Conservation (phyloP, 1,140 invertebrate species). For the Trichonephila clavipes region DNA sequence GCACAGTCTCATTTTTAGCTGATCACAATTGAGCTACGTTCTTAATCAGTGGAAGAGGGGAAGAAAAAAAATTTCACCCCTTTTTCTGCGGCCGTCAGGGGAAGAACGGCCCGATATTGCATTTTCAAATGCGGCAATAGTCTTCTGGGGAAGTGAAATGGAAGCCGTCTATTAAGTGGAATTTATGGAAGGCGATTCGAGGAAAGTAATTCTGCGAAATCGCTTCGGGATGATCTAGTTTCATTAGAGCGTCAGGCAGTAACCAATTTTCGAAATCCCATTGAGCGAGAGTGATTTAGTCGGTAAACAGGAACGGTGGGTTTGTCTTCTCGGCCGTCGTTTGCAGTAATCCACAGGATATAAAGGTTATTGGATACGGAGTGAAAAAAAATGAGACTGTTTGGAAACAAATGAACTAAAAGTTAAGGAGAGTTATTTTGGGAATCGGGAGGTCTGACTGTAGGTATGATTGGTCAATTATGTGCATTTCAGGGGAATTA, state of each 20-base stretch:
- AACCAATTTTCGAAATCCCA: conserved; percentile 29
- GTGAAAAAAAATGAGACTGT: background rate
- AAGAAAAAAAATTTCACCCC: background rate
- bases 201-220: conserved; percentile 3
- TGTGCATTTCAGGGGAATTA: no score
- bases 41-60: background rate
- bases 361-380: background rate
- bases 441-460: no score
- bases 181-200: conserved; percentile 7
- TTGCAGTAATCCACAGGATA: background rate
- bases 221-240: conserved; percentile 15
- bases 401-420: background rate
- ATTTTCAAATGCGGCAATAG: conserved; percentile 12
- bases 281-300: conserved; percentile 7
- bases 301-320: background rate
- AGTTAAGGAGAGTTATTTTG: background rate
- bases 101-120: background rate
- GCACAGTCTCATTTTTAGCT: background rate
- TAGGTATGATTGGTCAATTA: no score
- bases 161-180: conserved; percentile 26
- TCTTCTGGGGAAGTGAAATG: background rate
- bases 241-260: conserved; percentile 33
- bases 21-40: background rate
- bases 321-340: background rate
- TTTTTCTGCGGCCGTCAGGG: background rate